Base-by-base conservation (phyloP, 2,797 vertebrate species). In the Labeo calbasu region DNA sequence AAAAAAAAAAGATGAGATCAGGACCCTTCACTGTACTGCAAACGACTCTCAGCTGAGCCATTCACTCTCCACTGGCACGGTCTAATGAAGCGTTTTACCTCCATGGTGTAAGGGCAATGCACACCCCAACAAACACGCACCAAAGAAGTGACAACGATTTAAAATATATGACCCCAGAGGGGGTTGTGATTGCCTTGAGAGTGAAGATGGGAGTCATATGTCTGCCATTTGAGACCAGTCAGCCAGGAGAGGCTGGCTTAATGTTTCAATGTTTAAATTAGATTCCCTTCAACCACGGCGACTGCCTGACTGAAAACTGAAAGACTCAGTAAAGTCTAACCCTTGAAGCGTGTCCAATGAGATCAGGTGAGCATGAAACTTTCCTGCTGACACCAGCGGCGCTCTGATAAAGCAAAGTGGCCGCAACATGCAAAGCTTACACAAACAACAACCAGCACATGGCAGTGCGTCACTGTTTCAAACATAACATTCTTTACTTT, bases 211-310 rank as follows among this genome's bases (percentile, higher is more conserved):
- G 88, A 92, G 89, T 90, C 90, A 89, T 92, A 91, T 84, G 84
- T 92, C 90, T 91, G 66, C 83, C 72, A 77, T 88, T 89, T 88
- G 85, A 87, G 25, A 46, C 85, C 90, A 88, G 86, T 82, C 87
- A 86, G 85, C 63, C 88, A 71, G 51, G 78, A 68, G 78, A 87
- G 81, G 86, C 81, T 85, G 84, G 88, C 82, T 77, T 86, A 87
- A 89, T 46, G 32, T 90, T 92, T 92, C 91, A 88, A 92, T 91
- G 91, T 90, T 92, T 91, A 90, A 93, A 94, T 93, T 92, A 88
- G 86, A 93, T 92, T 92, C 73, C 71, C 79, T 84, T 89, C 85
- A 79, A 76, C 72, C 75, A 83, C 70, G 85, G 72, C 78, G 77
- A 88, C 79, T 75, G n/a, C 72, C 87, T 87, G 89, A 88, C 90